Conservation (phyloP, 2,888 invertebrate species). For the Campoletis raptor region DNA sequence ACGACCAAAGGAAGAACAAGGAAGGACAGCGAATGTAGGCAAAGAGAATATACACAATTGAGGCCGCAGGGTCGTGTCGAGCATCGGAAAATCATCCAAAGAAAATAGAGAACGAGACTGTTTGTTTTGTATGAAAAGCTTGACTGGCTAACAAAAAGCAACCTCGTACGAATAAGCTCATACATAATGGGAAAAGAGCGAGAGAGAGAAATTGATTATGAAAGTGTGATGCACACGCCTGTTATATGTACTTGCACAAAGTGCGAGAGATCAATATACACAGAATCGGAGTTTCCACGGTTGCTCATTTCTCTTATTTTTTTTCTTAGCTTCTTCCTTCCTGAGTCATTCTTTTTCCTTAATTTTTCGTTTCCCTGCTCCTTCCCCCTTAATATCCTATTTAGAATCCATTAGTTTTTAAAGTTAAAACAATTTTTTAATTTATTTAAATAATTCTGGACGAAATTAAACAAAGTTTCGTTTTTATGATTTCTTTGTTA, state of each 20-base stretch:
- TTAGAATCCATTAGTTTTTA: background rate
- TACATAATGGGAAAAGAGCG: constrained; percentile 23
- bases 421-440: background rate
- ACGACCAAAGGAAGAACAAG: constrained; percentile 36
- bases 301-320: constrained; percentile 55
- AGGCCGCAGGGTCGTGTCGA: constrained; percentile 55
- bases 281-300: constrained; percentile 66
- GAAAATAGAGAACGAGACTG: constrained; percentile 50
- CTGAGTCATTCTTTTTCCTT: background rate
- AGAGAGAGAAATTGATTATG: constrained; percentile 24
- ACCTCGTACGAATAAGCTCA: constrained; percentile 39
- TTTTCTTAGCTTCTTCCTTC: constrained; percentile 14
- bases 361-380: background rate
- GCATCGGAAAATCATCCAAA: constrained; percentile 51
- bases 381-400: background rate
- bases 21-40: constrained; percentile 29
- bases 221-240: constrained; percentile 33
- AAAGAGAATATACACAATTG: constrained; percentile 62
- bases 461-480: too few species aligned
- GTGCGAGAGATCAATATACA: constrained; percentile 72
- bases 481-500: too few species aligned
- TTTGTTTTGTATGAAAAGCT: constrained; percentile 46
- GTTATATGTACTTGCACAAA: constrained; percentile 41
- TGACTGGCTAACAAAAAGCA: constrained; percentile 51
- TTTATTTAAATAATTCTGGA: too few species aligned